A percentile compares a stretch with the other conserved stretches of the same genome.
These are phyloP conservation scores for Bradypus variegatus DNA, from an alignment of 2,797 vertebrate genomes.

Conservation along the genomic window DNA sequence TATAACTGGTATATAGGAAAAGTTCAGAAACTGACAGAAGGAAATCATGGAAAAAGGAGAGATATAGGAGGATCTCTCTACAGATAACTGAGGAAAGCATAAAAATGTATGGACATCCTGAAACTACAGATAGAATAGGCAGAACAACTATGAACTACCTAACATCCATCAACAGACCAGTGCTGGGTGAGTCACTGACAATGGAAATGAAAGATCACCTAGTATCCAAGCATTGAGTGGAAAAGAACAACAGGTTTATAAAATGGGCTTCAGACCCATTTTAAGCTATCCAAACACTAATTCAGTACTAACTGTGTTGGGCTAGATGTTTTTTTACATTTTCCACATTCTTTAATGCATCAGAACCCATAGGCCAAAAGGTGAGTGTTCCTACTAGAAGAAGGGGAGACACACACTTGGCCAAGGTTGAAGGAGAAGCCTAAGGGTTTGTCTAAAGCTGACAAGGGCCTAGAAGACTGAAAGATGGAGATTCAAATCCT, in stretches of 20 bases:
- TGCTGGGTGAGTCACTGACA: neutral
- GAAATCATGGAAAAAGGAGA: conserved; percentile 6
- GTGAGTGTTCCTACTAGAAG: neutral
- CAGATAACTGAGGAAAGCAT: conserved; percentile 9
- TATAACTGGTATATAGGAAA: neutral
- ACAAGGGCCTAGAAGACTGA: neutral
- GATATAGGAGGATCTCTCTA: neutral
- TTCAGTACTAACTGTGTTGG: neutral
- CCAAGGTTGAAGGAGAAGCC: neutral
- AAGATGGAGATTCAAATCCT: neutral
- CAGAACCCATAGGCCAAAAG: conserved; percentile 2
- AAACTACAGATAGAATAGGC: neutral
- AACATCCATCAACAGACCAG: neutral
- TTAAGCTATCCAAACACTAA: neutral
- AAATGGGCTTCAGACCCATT: neutral
- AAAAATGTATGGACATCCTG: neutral
- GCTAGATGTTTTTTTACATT: neutral
- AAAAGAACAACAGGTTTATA: neutral
- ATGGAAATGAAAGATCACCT: neutral
- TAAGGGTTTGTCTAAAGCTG: neutral
- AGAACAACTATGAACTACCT: neutral
- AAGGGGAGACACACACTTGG: neutral
- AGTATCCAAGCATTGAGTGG: neutral
- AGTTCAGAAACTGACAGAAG: neutral
- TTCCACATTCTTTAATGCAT: neutral